Evolutionary conservation across 2,113 vertebrate genomes (phyloP).

Genomic region (Rhineura floridana): DNA sequence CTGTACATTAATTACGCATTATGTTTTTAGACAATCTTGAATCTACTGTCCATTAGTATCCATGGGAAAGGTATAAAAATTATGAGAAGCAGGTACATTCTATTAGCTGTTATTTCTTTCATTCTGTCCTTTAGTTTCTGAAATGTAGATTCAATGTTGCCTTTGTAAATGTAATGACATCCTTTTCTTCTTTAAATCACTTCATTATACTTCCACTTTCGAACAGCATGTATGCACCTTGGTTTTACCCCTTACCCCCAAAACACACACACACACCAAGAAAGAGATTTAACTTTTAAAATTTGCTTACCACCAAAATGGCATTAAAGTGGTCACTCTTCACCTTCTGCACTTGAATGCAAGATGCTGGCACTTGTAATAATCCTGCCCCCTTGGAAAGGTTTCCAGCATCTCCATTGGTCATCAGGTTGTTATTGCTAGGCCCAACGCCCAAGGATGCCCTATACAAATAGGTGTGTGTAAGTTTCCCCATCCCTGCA

Average conservation of each 20-base stretch:
- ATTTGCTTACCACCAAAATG: constrained; percentile 70
- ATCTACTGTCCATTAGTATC: background rate
- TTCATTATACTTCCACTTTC: background rate
- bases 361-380: constrained; percentile 69
- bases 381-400: constrained; percentile 56
- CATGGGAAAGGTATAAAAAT: background rate
- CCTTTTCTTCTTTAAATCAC: background rate
- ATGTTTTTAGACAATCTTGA: background rate
- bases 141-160: background rate
- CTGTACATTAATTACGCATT: background rate
- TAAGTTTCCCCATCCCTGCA: constrained; percentile 74
- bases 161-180: background rate
- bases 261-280: background rate
- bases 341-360: constrained; percentile 72
- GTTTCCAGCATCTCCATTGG: constrained; percentile 62
- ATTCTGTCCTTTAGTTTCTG: background rate
- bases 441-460: constrained; percentile 70
- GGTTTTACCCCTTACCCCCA: background rate
- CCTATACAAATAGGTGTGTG: constrained; percentile 73
- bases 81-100: rapidly evolving
- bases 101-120: background rate
- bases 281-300: background rate
- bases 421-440: constrained; percentile 50
- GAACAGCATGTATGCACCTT: background rate
- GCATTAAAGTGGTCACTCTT: constrained; percentile 68